Base-by-base conservation (phyloP, 2,888 invertebrate genomes). In the Epirrhoe tristata region DNA sequence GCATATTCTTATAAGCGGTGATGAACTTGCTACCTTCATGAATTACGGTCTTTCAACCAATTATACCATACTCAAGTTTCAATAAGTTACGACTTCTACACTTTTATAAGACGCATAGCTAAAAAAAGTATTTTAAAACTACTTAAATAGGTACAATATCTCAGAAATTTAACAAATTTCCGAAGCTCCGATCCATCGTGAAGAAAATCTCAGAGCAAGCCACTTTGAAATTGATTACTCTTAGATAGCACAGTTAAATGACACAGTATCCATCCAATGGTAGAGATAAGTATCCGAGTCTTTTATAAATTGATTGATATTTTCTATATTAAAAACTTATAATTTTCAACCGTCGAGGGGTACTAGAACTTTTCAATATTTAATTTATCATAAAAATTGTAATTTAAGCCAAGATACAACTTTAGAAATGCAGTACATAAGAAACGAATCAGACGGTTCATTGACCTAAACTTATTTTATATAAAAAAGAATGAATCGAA, bases 221-320 rank as follows among this genome's bases (percentile, higher is more conserved):
- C 58, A 63, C 67, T 67, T 63, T 67, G 17, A 63, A 63, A 63
- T 67, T 56, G 56, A 63, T 63, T 59, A 56, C 55, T 56, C 43
- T 17, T 46, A 61, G 58, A 66, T 60, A 66, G 31, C 24, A 16
- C 51, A 59, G 58, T 55, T 56, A 59, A 63, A 55, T 52, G 43
- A 46, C 16, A 32, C 32, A 12, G 7, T 32, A 46, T 57, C 58
- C 24, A 56, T 43, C 5, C 12, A 43, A 43, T 43, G 39, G 12
- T 16, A 48, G 14, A 48, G 14, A 48, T 48, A 48, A 7, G 7
- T 32, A 46, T 51, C 52, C 34, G n/a, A 56, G 64, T n/a, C 31
- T 50, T 50, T n/a, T 36, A 57, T 36, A 56, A 46, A 52, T 55
- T 59, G 50, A 64, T 62, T 48, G 48, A 6, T 48, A 16, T 48